Evolutionary conservation across 2,797 vertebrate species (phyloP).

Genomic region (Typhlichthys eigenmanni): DNA sequence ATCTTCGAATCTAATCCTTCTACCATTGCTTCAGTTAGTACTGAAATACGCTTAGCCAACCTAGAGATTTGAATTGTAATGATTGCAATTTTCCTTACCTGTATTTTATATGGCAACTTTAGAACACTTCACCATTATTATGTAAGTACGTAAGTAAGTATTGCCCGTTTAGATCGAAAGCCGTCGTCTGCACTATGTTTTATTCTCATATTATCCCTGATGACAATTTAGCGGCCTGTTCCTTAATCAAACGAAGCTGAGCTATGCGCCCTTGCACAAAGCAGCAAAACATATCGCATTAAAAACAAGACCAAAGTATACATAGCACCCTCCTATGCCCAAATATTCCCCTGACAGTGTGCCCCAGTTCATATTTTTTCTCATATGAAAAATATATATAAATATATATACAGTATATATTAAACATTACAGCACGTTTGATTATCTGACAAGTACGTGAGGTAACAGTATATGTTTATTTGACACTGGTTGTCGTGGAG

Average conservation of each 20-base stretch:
- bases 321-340: constrained; percentile 42
- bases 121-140: constrained; percentile 79
- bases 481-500: constrained; percentile 47
- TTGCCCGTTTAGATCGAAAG: constrained; percentile 69
- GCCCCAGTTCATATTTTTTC: constrained; percentile 46
- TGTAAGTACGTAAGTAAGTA: constrained; percentile 76
- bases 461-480: constrained; percentile 36
- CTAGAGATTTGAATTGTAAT: constrained; percentile 83
- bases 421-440: constrained; percentile 60
- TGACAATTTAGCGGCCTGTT: constrained; percentile 51
- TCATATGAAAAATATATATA: constrained; percentile 40
- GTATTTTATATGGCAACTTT: constrained; percentile 82
- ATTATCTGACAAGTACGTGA: constrained; percentile 58
- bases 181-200: constrained; percentile 70
- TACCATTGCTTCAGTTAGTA: constrained; percentile 84
- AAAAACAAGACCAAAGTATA: constrained; percentile 76
- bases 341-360: constrained; percentile 28
- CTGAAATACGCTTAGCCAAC: constrained; percentile 82
- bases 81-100: constrained; percentile 81
- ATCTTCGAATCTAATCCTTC: constrained; percentile 83
- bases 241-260: constrained; percentile 54
- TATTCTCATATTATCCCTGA: constrained; percentile 62
- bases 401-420: constrained; percentile 12
- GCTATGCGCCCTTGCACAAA: constrained; percentile 76
- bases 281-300: constrained; percentile 64